Evolutionary conservation across 2,888 invertebrate species (phyloP), one percentile per base, ranked within the genome.

Genomic region (Dicyrtoma fusca): DNA sequence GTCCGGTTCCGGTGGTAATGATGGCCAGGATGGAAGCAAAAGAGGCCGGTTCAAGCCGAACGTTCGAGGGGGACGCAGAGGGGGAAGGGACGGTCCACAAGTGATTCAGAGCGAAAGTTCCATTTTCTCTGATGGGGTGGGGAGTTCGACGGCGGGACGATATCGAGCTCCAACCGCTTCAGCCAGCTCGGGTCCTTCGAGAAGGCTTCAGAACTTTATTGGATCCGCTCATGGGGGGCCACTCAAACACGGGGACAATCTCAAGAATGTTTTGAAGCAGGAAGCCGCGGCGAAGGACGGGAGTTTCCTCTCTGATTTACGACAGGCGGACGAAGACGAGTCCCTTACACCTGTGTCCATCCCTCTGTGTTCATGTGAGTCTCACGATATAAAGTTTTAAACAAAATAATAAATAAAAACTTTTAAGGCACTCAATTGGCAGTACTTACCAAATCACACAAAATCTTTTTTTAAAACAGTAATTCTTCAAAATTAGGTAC

Each of bases 81-180:
- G 26, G 34, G 23, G 61, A n/a, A 74, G 71, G 25, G 68, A 68
- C n/a, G 63, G 73, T 8, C 19, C 23, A 1, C 75, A 77, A 61
- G 44, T 76, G 13, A 25, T 78, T 1, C 78, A 79, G 25, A 62
- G 75, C 0, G 75, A 74, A 42, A 77, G 78, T 21, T 55, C 61
- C 14, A 77, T 79, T 23, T 79, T 79, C 71, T 61, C 74, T 1
- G 75, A 75, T 68, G 79, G 79, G 11, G 63, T 78, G 19, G 79
- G 79, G 2, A 74, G 69, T 53, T 63, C 69, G 1, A 66, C 70
- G 19, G 68, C 62, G 1, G 61, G 63, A 17, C 64, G 45, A 44
- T 59, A 74, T 21, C 68, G 55, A 21, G 57, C 76, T 3, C 62
- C 76, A 1, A 13, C 45, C 10, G 47, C 69, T 11, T 72, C 74